Percentiles rank a stretch among this genome's conserved stretches.
phyloP scores from a whole-genome alignment of 2,113 vertebrate genomes.

The Tautogolabrus adspersus region DNA sequence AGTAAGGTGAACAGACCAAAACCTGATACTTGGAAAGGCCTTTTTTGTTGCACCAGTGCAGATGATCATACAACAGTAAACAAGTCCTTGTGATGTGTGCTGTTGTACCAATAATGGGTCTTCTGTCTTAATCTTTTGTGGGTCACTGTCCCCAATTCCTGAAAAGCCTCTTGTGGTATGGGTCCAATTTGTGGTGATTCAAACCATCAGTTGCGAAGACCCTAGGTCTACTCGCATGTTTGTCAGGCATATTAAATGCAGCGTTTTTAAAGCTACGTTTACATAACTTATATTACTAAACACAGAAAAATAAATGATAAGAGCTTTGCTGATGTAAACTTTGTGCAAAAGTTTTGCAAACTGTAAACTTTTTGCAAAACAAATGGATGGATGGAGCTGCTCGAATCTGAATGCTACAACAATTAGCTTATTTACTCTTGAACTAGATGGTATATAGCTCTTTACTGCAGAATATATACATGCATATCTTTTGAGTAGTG shows the following conservation, averaged over 20 bases:
- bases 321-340: too few relatives aligned
- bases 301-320: too few relatives aligned
- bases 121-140: constrained; percentile 28
- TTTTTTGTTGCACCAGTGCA: constrained; percentile 21
- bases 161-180: background rate
- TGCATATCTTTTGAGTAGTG: background rate
- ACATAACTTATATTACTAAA: too few relatives aligned
- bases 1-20: background rate
- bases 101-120: constrained; percentile 18
- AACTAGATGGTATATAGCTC: too few relatives aligned
- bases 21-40: background rate
- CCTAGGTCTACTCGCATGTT: background rate
- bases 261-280: too few relatives aligned
- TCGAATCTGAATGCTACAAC: too few relatives aligned
- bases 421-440: too few relatives aligned
- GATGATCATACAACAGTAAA: constrained; percentile 32
- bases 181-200: background rate
- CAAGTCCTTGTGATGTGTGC: constrained; percentile 13
- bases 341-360: too few relatives aligned
- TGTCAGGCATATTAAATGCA: background rate
- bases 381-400: too few relatives aligned
- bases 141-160: constrained; percentile 19
- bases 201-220: background rate
- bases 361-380: too few relatives aligned
- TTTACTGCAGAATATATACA: background rate